Evolutionary conservation across 2,888 invertebrate species (phyloP).

Genomic region (Diabrotica balteata): DNA sequence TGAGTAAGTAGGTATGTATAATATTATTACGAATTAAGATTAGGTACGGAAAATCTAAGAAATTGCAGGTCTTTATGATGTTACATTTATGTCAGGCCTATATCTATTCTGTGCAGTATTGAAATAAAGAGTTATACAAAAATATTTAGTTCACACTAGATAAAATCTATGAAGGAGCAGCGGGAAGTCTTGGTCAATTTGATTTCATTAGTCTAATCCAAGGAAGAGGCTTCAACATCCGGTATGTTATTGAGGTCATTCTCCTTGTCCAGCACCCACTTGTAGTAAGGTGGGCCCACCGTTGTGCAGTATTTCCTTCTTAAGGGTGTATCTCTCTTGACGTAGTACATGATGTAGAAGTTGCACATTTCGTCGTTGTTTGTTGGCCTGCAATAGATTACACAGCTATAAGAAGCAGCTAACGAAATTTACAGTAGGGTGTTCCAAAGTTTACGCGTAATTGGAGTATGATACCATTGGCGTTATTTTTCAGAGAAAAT

Average conservation of each 20-base stretch:
- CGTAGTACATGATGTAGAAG: slow-evolving; percentile 94
- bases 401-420: too few species aligned
- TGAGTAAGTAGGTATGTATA: too few species aligned
- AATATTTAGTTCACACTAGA: slow-evolving; percentile 30
- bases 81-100: neutral
- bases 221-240: slow-evolving; percentile 70
- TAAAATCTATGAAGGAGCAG: slow-evolving; percentile 27
- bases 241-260: slow-evolving; percentile 78
- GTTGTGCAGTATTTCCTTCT: slow-evolving; percentile 84
- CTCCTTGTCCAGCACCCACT: slow-evolving; percentile 72
- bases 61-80: neutral
- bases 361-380: slow-evolving; percentile 95
- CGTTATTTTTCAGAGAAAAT: too few species aligned
- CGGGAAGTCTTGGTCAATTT: slow-evolving; percentile 33
- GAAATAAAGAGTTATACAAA: slow-evolving; percentile 28
- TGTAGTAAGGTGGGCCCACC: slow-evolving; percentile 83
- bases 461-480: too few species aligned
- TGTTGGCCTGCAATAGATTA: slow-evolving; percentile 68
- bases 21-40: too few species aligned
- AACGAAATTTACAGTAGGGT: too few species aligned
- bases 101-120: slow-evolving; percentile 8
- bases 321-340: slow-evolving; percentile 76
- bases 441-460: too few species aligned
- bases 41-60: too few species aligned
- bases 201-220: slow-evolving; percentile 53